Conservation (phyloP, 2,113 vertebrate species). For the Callopanchax toddi region DNA sequence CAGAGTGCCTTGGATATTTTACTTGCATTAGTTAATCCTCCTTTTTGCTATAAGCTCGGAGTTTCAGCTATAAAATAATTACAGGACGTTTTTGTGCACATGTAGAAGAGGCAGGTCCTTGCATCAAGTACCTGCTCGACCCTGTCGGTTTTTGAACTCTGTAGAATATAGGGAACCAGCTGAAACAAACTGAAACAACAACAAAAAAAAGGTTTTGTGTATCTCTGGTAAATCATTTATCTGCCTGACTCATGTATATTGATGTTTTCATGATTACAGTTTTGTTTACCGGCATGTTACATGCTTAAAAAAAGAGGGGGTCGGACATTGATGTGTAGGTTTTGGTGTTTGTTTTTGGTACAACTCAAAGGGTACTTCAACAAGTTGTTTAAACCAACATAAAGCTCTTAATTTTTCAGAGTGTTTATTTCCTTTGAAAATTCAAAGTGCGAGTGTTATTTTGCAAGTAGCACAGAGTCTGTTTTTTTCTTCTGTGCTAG, state of each 20-base stretch:
- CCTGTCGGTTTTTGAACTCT: conserved; percentile 78
- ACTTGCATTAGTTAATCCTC: conserved; percentile 88
- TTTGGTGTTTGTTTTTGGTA: conserved; percentile 65
- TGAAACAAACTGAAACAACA: conserved; percentile 67
- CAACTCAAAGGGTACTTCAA: conserved; percentile 63
- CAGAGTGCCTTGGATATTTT: conserved; percentile 97
- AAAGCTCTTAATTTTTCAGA: conserved; percentile 77
- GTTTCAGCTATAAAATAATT: conserved; percentile 81
- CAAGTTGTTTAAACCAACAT: conserved; percentile 71
- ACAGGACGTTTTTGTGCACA: conserved; percentile 76
- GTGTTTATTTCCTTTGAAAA: conserved; percentile 70
- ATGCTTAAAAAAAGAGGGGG: conserved; percentile 67
- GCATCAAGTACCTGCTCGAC: conserved; percentile 81
- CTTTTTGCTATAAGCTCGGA: conserved; percentile 88
- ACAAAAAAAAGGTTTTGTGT: conserved; percentile 48
- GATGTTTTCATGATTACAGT: conserved; percentile 73
- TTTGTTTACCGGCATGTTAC: conserved; percentile 85
- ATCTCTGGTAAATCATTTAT: conserved; percentile 89
- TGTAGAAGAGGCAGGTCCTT: conserved; percentile 78
- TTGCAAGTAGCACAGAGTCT: conserved; percentile 65
- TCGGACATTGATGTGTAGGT: conserved; percentile 57
- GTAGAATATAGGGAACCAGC: conserved; percentile 79
- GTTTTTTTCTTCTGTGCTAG: conserved; percentile 54
- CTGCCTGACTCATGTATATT: conserved; percentile 79
- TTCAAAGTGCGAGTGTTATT: conserved; percentile 50